A percentile compares a stretch with the other conserved stretches of the same genome.
These are phyloP conservation scores for Molossus molossus DNA, from an alignment of 2,797 vertebrate species.

Conservation along the genomic window DNA sequence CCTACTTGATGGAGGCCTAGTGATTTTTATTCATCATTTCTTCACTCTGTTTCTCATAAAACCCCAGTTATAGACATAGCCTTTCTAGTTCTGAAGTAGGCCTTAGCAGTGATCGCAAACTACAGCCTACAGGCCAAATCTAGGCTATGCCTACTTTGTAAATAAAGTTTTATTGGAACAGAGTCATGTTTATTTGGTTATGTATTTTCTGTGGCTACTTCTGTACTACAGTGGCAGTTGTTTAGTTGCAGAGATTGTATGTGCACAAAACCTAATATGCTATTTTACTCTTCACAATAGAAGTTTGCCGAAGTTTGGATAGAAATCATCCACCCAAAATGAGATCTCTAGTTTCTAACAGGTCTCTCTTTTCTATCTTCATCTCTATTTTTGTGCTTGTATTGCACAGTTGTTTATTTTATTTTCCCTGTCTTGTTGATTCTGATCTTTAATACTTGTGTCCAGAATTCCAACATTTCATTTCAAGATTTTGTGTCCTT, in stretches of 20 bases:
- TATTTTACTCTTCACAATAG: not conserved
- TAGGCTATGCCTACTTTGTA: not conserved
- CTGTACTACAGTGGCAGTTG: not conserved
- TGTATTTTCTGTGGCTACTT: not conserved
- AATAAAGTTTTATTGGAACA: not conserved
- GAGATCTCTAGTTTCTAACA: not conserved
- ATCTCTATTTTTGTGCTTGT: not conserved
- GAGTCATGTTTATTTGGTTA: slow-evolving; percentile 16
- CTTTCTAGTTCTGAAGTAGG: slow-evolving; percentile 35
- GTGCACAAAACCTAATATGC: not conserved
- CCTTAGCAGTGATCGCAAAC: not conserved
- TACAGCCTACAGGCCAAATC: not conserved
- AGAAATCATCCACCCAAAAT: not conserved
- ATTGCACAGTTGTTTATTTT: not conserved
- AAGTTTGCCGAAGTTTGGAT: not conserved
- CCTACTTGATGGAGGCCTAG: not conserved
- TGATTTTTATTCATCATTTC: slow-evolving; percentile 47
- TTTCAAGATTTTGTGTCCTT: not conserved
- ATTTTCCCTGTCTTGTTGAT: not conserved
- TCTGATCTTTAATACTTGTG: slow-evolving; percentile 11
- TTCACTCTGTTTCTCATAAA: slow-evolving; percentile 13
- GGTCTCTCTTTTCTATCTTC: not conserved
- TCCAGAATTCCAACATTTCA: slow-evolving; percentile 7
- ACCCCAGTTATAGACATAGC: not conserved
- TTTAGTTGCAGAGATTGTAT: not conserved